Percentiles rank a stretch among this genome's conserved stretches.
Evolutionary conservation across 2,888 invertebrate genomes (phyloP).

Genomic region (Pimpla rufipes): DNA sequence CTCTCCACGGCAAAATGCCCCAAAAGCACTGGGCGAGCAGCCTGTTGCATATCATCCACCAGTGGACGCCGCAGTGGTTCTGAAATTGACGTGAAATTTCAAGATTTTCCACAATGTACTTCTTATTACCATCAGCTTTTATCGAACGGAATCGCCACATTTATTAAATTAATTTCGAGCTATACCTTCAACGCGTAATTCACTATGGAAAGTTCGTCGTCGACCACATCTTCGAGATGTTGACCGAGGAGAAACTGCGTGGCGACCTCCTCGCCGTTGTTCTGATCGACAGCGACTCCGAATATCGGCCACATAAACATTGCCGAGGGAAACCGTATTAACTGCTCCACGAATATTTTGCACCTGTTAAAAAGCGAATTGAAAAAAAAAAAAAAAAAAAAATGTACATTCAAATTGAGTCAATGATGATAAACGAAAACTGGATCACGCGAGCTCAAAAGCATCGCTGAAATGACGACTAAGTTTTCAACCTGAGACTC

Average conservation of each 20-base stretch:
- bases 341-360: constrained; percentile 79
- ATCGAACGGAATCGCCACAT: no score
- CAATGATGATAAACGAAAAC: constrained; percentile 79
- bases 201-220: constrained; percentile 78
- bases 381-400: no score
- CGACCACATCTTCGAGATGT: constrained; percentile 79
- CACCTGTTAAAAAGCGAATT: constrained; percentile 79
- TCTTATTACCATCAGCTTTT: background rate
- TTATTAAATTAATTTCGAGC: no score
- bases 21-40: constrained; percentile 81
- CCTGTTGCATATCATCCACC: constrained; percentile 83
- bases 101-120: constrained; percentile 7
- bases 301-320: constrained; percentile 81
- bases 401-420: no score
- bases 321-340: constrained; percentile 81
- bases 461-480: constrained; percentile 76
- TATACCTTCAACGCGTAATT: constrained; percentile 81
- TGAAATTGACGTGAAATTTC: constrained; percentile 64
- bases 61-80: constrained; percentile 80
- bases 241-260: constrained; percentile 80
- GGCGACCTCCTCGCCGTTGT: constrained; percentile 76
- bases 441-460: constrained; percentile 69
- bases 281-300: constrained; percentile 77
- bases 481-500: constrained; percentile 85
- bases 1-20: constrained; percentile 82